phyloP scores from a whole-genome alignment of 2,888 invertebrate genomes.

The Calameuta idolon region DNA sequence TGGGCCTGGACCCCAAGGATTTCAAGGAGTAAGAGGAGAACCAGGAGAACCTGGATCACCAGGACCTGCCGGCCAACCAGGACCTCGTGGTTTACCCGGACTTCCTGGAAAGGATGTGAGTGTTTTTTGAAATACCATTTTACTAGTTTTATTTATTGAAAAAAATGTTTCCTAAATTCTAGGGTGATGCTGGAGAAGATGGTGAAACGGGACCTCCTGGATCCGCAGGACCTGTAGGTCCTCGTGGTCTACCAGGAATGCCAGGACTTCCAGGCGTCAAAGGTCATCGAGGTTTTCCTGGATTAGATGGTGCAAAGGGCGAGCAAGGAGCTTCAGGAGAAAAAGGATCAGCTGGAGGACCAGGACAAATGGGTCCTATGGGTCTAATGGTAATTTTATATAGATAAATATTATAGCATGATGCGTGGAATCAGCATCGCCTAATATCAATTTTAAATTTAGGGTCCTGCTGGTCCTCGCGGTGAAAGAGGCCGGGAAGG shows the following conservation, averaged over 20 bases:
- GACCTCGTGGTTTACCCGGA: conserved; percentile 77
- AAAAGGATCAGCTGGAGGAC: conserved; percentile 77
- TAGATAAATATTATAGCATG: background rate
- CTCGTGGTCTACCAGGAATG: conserved; percentile 79
- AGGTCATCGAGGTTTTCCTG: conserved; percentile 85
- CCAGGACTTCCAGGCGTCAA: conserved; percentile 86
- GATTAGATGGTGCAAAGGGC: conserved; percentile 84
- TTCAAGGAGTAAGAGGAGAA: conserved; percentile 85
- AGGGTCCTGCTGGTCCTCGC: conserved; percentile 84
- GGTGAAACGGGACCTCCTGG: conserved; percentile 84
- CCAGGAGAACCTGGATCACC: conserved; percentile 80
- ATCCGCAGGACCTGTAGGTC: conserved; percentile 77
- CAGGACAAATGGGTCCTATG: conserved; percentile 78
- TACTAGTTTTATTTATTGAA: background rate
- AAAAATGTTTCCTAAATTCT: conserved; percentile 15
- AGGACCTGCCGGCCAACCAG: conserved; percentile 72
- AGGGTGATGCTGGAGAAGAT: conserved; percentile 84
- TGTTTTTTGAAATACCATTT: conserved; percentile 13
- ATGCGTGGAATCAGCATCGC: background rate
- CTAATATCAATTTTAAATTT: conserved; percentile 12
- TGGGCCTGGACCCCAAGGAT: conserved; percentile 80
- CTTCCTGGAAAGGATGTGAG: conserved; percentile 82
- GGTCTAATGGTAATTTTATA: conserved; percentile 74
- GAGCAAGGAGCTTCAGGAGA: conserved; percentile 82
- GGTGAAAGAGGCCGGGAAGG: conserved; percentile 90